These are phyloP conservation scores for Etheostoma nigrum DNA, from an alignment of 2,797 vertebrate genomes.

Conservation along the genomic window DNA sequence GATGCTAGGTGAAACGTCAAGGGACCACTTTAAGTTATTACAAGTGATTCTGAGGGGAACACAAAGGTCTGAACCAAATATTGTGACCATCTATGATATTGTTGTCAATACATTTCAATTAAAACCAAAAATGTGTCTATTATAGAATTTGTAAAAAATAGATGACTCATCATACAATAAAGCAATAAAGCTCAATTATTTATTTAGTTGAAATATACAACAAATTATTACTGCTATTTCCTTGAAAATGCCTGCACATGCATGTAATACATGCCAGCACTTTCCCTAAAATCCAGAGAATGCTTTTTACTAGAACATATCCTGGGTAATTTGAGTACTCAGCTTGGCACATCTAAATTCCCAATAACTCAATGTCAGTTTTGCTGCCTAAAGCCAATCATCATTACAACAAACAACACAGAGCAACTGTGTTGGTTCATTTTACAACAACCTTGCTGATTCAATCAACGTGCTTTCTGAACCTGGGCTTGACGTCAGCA, in stretches of 20 bases:
- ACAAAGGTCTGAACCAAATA: too few relatives aligned
- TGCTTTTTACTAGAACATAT: slow-evolving; percentile 28
- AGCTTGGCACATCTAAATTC: slow-evolving; percentile 32
- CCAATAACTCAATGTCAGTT: slow-evolving; percentile 22
- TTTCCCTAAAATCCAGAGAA: slow-evolving; percentile 15
- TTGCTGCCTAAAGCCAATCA: slow-evolving; percentile 31
- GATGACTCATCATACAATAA: not conserved
- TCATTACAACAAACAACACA: slow-evolving; percentile 37
- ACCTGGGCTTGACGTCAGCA: slow-evolving; percentile 58
- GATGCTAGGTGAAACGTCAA: too few relatives aligned
- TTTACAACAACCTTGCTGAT: slow-evolving; percentile 33
- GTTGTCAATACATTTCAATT: too few relatives aligned
- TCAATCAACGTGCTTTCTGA: slow-evolving; percentile 49
- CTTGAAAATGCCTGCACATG: not conserved
- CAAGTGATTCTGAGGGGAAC: too few relatives aligned
- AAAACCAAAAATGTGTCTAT: not conserved
- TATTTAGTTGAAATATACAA: slow-evolving; percentile 4
- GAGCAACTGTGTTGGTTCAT: slow-evolving; percentile 12
- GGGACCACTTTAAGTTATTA: too few relatives aligned
- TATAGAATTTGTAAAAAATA: not conserved
- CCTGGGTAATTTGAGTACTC: slow-evolving; percentile 8
- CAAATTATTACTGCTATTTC: slow-evolving; percentile 2
- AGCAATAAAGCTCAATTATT: slow-evolving; percentile 1
- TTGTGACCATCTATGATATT: too few relatives aligned
- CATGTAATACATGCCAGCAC: not conserved